These are phyloP conservation scores for Antrozous pallidus DNA, from an alignment of 2,797 vertebrate species.

Conservation along the genomic window DNA sequence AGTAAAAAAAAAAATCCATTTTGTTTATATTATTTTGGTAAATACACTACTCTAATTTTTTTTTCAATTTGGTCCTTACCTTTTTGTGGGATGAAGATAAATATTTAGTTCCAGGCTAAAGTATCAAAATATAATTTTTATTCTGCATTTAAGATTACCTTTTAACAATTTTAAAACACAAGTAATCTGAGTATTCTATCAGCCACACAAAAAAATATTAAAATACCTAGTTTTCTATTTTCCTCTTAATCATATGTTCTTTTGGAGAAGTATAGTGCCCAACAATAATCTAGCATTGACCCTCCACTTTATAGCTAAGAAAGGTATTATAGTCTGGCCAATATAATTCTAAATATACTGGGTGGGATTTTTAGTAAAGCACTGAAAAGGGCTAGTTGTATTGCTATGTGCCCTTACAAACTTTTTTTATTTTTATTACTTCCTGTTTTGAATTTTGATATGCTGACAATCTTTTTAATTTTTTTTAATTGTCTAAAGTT, in stretches of 20 bases:
- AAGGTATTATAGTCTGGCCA: not conserved
- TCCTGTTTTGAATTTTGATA: not conserved
- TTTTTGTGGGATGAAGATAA: not conserved
- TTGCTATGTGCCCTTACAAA: not conserved
- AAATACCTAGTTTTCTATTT: not conserved
- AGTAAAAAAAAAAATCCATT: not conserved
- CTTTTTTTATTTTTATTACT: not conserved
- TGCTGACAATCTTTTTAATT: not conserved
- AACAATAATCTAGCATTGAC: not conserved
- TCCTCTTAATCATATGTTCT: not conserved
- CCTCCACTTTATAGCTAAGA: not conserved
- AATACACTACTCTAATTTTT: not conserved
- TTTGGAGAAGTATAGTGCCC: not conserved
- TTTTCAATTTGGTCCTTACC: not conserved
- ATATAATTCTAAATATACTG: not conserved
- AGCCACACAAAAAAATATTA: not conserved
- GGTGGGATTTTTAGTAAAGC: not conserved
- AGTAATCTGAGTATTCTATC: not conserved
- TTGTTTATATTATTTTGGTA: not conserved
- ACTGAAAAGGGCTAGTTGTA: not conserved
- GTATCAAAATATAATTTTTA: not conserved
- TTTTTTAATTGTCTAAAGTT: too few species aligned
- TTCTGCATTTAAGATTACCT: not conserved
- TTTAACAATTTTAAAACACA: not conserved
- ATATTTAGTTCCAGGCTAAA: not conserved